phyloP scores from a whole-genome alignment of 2,888 invertebrate genomes.

The Galeruca laticollis region DNA sequence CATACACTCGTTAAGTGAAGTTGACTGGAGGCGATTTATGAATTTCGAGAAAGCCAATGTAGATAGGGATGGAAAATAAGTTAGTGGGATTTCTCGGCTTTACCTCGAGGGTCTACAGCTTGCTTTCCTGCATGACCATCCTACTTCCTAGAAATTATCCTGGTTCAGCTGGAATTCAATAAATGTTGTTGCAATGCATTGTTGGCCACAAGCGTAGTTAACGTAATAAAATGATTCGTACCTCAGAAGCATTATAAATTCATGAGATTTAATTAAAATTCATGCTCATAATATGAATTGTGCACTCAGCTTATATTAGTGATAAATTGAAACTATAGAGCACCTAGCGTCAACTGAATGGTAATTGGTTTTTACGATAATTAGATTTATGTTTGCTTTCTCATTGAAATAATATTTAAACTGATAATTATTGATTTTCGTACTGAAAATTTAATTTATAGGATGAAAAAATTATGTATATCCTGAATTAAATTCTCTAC shows the following conservation, averaged over 20 bases:
- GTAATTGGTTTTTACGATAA: too few species aligned
- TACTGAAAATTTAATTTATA: too few species aligned
- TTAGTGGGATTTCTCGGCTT: conserved; percentile 6
- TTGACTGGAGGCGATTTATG: conserved; percentile 6
- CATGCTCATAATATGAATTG: not conserved
- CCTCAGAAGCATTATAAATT: not conserved
- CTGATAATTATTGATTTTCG: too few species aligned
- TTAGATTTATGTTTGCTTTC: too few species aligned
- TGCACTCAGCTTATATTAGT: too few species aligned
- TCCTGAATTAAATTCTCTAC: too few species aligned
- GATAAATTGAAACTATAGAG: too few species aligned
- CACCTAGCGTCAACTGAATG: not conserved
- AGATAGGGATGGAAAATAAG: not conserved
- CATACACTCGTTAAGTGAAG: not conserved
- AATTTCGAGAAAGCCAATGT: not conserved
- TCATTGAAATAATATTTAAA: too few species aligned
- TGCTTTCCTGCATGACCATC: conserved; percentile 1
- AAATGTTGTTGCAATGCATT: conserved; percentile 7
- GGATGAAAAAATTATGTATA: too few species aligned
- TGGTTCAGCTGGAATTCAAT: not conserved
- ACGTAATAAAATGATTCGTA: not conserved
- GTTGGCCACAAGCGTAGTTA: not conserved
- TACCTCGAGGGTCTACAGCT: not conserved
- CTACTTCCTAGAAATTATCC: not conserved
- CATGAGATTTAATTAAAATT: not conserved